These are phyloP conservation scores for Sylvicola cinctus DNA, from an alignment of 2,888 invertebrate species.

Conservation along the genomic window DNA sequence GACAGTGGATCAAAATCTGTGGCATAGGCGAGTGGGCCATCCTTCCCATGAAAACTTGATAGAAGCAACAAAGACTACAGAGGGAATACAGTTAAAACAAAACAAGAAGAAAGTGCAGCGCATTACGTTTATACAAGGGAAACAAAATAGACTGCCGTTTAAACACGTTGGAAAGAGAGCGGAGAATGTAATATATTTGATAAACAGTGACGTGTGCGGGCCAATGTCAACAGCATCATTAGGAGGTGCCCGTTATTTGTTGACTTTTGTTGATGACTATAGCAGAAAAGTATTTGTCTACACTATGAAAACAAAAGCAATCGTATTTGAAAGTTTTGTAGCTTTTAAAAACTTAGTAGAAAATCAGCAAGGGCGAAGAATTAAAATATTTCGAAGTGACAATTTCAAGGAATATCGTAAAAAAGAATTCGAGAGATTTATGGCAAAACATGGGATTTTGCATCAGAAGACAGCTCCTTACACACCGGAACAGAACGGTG, in stretches of 20 bases:
- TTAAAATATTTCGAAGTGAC: constrained; percentile 1
- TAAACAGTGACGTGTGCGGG: constrained; percentile 6
- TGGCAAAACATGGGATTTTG: constrained; percentile 1
- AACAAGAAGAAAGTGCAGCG: background rate
- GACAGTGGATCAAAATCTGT: constrained; percentile 2
- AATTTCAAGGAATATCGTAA: constrained; percentile 5
- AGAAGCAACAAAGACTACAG: background rate
- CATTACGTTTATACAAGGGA: constrained; percentile 4
- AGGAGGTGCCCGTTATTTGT: constrained; percentile 4
- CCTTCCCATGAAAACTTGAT: background rate
- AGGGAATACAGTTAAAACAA: too few species aligned
- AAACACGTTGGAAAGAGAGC: background rate
- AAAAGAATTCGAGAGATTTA: constrained; percentile 1
- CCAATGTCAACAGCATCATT: constrained; percentile 2
- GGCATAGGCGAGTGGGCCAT: constrained; percentile 2
- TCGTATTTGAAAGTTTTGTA: background rate
- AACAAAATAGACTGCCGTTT: constrained; percentile 5
- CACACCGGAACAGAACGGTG: constrained; percentile 4
- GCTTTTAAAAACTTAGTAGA: background rate
- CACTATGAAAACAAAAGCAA: background rate
- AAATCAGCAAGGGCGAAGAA: constrained; percentile 1
- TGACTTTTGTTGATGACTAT: constrained; percentile 5
- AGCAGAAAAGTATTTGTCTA: constrained; percentile 4
- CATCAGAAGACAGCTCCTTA: constrained; percentile 1
- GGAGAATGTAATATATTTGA: constrained; percentile 3